Evolutionary conservation across 2,888 invertebrate species (phyloP).

Genomic region (Sesia bembeciformis): DNA sequence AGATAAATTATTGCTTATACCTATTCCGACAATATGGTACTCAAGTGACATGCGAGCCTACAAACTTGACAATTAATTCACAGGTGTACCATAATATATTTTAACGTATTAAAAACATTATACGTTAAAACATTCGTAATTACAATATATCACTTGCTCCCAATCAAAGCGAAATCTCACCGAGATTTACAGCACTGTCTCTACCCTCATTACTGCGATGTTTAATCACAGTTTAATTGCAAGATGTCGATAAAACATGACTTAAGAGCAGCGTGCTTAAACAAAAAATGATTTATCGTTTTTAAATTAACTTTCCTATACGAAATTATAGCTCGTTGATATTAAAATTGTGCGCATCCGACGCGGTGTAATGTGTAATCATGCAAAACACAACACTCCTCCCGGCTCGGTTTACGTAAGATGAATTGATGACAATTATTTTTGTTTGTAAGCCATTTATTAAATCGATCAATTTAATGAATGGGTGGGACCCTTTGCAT

Average conservation of each 20-base stretch:
- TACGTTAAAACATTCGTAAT: neutral
- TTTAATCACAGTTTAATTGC: neutral
- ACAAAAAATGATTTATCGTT: constrained; percentile 12
- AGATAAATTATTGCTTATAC: neutral
- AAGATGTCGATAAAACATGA: neutral
- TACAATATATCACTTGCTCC: neutral
- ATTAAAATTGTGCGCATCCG: neutral
- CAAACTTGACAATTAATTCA: neutral
- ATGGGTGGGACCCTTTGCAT: neutral
- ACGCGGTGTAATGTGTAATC: constrained; percentile 10
- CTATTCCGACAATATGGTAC: neutral
- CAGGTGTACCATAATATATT: neutral
- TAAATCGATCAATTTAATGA: neutral
- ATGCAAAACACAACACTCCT: constrained; percentile 4
- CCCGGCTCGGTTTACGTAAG: constrained; percentile 6
- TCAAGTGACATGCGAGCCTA: neutral
- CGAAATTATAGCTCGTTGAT: constrained; percentile 2
- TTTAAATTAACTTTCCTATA: constrained; percentile 13
- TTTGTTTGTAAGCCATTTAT: constrained; percentile 14
- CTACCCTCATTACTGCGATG: neutral
- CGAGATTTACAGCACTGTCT: constrained; percentile 1
- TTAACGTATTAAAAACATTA: neutral
- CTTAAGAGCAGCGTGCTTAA: constrained; percentile 4
- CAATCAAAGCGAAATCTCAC: neutral
- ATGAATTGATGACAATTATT: constrained; percentile 14